These are phyloP conservation scores for Albula goreensis DNA, from an alignment of 2,113 vertebrate genomes.

Conservation along the genomic window DNA sequence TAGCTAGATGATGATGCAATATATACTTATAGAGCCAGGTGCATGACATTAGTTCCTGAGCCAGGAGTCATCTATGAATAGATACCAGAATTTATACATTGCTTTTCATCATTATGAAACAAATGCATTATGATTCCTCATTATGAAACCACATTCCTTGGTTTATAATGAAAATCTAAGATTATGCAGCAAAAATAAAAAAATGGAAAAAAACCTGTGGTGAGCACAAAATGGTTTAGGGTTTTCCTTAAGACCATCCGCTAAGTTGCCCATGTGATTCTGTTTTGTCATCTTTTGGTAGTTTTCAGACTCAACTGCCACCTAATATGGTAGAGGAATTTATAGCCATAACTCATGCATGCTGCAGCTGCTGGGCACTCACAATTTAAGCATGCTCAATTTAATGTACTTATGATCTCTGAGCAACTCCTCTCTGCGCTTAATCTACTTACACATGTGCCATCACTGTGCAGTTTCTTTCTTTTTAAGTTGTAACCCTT, in stretches of 20 bases:
- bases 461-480: not conserved
- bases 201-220: not conserved
- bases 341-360: slow-evolving; percentile 16
- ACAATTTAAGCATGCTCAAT: slow-evolving; percentile 40
- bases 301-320: not conserved
- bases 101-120: not conserved
- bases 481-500: too few relatives aligned
- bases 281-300: not conserved
- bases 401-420: slow-evolving; percentile 32
- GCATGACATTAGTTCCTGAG: not conserved
- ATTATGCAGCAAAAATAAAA: not conserved
- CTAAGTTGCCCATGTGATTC: not conserved
- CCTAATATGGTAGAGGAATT: slow-evolving; percentile 2
- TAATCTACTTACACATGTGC: not conserved
- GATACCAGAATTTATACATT: not conserved
- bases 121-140: not conserved
- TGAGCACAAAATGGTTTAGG: not conserved
- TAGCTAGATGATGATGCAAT: not conserved
- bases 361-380: slow-evolving; percentile 20
- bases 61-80: not conserved
- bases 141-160: not conserved
- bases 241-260: not conserved
- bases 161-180: not conserved
- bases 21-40: not conserved
- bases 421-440: slow-evolving; percentile 9